Evolutionary conservation across 2,888 invertebrate genomes (phyloP).

Genomic region (Rotaria macrura): DNA sequence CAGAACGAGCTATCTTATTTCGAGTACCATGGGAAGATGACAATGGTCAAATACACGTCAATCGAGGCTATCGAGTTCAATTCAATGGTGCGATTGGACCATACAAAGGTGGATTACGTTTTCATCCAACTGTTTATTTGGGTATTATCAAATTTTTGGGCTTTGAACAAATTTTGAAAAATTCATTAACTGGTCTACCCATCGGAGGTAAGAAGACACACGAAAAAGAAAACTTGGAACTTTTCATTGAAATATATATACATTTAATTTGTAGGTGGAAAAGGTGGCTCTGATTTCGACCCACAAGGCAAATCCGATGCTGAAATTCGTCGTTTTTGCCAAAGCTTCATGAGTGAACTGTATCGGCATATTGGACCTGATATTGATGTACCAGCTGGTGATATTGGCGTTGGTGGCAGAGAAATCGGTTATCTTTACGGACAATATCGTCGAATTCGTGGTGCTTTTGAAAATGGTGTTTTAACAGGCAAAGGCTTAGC

Average conservation of each 20-base stretch:
- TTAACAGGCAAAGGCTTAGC: not conserved
- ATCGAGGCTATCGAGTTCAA: not conserved
- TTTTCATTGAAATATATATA: not conserved
- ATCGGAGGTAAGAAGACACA: not conserved
- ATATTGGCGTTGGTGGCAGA: not conserved
- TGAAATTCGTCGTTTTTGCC: not conserved
- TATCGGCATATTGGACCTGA: not conserved
- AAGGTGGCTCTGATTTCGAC: not conserved
- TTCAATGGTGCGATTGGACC: not conserved
- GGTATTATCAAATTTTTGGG: not conserved
- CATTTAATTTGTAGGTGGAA: not conserved
- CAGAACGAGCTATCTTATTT: not conserved
- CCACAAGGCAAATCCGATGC: not conserved
- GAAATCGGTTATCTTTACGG: not conserved
- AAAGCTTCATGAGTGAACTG: not conserved
- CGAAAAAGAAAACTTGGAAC: not conserved
- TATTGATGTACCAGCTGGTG: constrained; percentile 1
- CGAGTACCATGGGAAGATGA: not conserved
- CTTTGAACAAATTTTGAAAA: not conserved
- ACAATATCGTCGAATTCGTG: not conserved
- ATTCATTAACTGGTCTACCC: not conserved
- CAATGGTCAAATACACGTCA: not conserved
- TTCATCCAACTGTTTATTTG: not conserved
- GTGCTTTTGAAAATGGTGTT: constrained; percentile 15
- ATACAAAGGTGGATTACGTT: not conserved